Base-by-base conservation (phyloP, 2,113 vertebrate species). In the Mionectes macconnelli region DNA sequence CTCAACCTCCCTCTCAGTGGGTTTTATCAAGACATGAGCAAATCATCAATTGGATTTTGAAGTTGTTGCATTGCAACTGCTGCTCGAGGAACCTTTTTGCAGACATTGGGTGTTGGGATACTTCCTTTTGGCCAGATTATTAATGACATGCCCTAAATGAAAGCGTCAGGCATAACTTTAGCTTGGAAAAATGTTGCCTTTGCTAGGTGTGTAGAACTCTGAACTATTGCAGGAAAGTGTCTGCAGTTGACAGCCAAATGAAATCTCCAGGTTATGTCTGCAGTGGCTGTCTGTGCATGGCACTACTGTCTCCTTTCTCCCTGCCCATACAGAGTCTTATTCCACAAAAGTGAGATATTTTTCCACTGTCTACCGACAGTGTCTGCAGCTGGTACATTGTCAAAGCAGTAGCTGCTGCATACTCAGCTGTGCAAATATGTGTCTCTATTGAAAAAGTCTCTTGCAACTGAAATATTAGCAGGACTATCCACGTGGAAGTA, bases 91-190 rank as follows among this genome's bases (percentile, higher is more conserved):
- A 49, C 37, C 17, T 68, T 85, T 76, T 59, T 92, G 50, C 40
- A 47, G 27, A 50, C 6, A 2, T 4, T 67, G 11, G 0, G 15
- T 55, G 10, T 70, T 63, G 2, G 0, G 17, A 67, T 87, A 20
- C n/a, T 49, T 93, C 22, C 56, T 87, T 72, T 76, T 47, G 47
- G 39, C 22, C 47, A 56, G 44, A 33, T 76, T 90, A 78, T 64
- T 81, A 72, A 74, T 68, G 49, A 25, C 14, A 56, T 75, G 24
- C 15, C 39, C 49, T 78, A 55, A 87, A 72, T 17, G 5, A 89
- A 94, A 91, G 30, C 7, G 6, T 59, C 56, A 68, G 47, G 33
- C 33, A 50, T 68, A 87, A 52, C 31, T 79, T 84, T 21, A 93
- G 11, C 30, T 84, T 73, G 63, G 87, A 79, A 85, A 93, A 88